Evolutionary conservation across 2,888 invertebrate genomes (phyloP), one percentile per base, ranked within the genome.

Genomic region (Germaria angustata): DNA sequence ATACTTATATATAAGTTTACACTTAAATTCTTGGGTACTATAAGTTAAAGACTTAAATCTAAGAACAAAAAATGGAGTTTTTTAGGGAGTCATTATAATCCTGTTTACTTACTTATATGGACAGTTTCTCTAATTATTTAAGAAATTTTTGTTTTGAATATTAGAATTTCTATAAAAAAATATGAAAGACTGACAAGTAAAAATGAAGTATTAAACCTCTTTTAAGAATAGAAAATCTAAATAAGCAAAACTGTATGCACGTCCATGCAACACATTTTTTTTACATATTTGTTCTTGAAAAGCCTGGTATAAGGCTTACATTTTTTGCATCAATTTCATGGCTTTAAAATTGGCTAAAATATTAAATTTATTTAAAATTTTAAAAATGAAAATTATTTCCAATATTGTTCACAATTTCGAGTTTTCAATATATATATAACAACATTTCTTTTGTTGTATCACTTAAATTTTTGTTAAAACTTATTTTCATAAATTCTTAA

Each of bases 41-140:
- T 51, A 69, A n/a, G 66, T 71, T 71, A 61, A 17, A 61, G 53
- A 41, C 75, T 75, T 79, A 82, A 59, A 59, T 65, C 34, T 77
- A 69, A 36, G n/a, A 24, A 59, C 63, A 22, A 73, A 65, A 78
- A 81, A 81, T 63, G 17, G 20, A 15, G 53, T n/a, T 32, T 24
- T 20, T 28, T 39, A 9, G 57, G 55, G 39, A 53, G 44, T 65
- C 44, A 17, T 28, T 28, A 49, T 41, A 55, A 69, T 68, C 77
- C 61, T 81, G 51, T 75, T 44, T 44, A 34, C 34, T 9, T 17
- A 36, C 46, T 61, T 53, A n/a, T 28, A 28, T 28, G 6, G n/a
- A n/a, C n/a, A n/a, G n/a, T n/a, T n/a, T n/a, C n/a, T n/a, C n/a
- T n/a, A n/a, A n/a, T n/a, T n/a, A n/a, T n/a, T n/a, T n/a, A n/a